Base-by-base conservation (phyloP, 2,113 vertebrate genomes). In the Ptilonorhynchus violaceus region DNA sequence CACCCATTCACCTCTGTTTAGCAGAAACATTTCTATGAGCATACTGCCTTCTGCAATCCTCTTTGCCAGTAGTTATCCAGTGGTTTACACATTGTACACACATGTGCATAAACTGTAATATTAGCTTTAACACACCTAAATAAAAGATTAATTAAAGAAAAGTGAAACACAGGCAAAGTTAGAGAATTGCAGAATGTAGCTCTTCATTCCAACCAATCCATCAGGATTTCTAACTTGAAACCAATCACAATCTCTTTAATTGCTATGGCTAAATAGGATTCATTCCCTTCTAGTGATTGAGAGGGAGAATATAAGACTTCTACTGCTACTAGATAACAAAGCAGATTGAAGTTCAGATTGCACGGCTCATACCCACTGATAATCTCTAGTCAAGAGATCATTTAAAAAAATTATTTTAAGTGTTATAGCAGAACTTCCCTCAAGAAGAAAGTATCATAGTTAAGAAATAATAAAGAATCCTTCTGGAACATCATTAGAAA, bases 11-110 rank as follows among this genome's bases (percentile, higher is more conserved):
- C 83, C 78, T 69, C 33, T 49, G 23, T 64, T 95, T 68, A 46
- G 37, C 22, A 62, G 73, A 85, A 93, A 56, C 37, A 77, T 44
- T 89, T 68, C 35, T n/a, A 13, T 75, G 41, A 75, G 39, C 49
- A 49, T 42, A 74, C 35, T 15, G 21, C 28, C 35, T 88, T 90
- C 84, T 89, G 67, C 55, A 85, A 63, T 64, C 53, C 75, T 84
- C 66, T 96, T 63, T 93, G n/a, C 59, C 93, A 95, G 72, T 58
- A 89, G 50, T 55, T 56, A 69, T 56, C 93, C 88, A 49, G 79
- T 91, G 73, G 52, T 75, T 96, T 75, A 75, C 84, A 89, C 23
- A 5, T n/a, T 21, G 33, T 53, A 85, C 42, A 50, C 41, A 56
- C 7, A 3, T 3, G 16, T 35, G 31, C 37, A 41, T 39, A 35